Percentiles rank a stretch among this genome's conserved stretches.
phyloP scores from a whole-genome alignment of 2,113 vertebrate species.

The Malurus alboscapulatus region DNA sequence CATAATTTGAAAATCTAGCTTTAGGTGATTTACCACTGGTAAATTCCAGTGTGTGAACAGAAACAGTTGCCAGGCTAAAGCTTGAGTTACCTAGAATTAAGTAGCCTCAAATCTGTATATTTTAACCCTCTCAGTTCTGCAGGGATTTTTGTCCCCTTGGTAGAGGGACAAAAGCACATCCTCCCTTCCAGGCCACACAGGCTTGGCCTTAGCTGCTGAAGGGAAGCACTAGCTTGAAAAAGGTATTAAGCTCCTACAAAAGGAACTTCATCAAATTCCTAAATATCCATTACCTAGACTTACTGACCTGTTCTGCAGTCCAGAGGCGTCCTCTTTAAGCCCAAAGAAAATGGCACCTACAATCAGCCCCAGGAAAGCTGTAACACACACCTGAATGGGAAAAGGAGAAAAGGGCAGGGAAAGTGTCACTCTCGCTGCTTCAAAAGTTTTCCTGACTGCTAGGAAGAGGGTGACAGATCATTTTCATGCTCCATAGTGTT shows the following conservation, averaged over 20 bases:
- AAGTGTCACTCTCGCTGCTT: background rate
- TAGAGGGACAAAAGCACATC: background rate
- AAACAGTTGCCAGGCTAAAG: background rate
- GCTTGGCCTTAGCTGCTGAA: background rate
- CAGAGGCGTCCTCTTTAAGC: slow-evolving; percentile 66
- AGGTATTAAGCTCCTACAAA: background rate
- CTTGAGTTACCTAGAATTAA: background rate
- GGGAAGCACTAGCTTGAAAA: background rate
- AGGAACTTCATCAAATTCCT: background rate
- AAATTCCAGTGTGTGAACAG: background rate
- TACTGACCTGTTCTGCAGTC: slow-evolving; percentile 89
- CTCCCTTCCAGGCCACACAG: fast-evolving
- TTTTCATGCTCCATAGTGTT: background rate
- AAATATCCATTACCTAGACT: background rate
- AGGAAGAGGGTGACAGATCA: background rate
- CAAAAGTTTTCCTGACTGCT: background rate
- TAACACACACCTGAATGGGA: slow-evolving; percentile 76
- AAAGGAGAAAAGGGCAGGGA: background rate
- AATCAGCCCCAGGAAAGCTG: slow-evolving; percentile 78
- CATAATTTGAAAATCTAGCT: background rate
- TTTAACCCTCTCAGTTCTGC: background rate
- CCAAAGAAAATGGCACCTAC: slow-evolving; percentile 87
- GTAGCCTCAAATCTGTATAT: background rate
- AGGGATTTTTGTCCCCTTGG: background rate
- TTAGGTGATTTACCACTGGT: background rate